Percentiles rank a stretch among this genome's conserved stretches.
These are phyloP conservation scores for Ophiodon elongatus DNA, from an alignment of 2,113 vertebrate species.

Conservation along the genomic window DNA sequence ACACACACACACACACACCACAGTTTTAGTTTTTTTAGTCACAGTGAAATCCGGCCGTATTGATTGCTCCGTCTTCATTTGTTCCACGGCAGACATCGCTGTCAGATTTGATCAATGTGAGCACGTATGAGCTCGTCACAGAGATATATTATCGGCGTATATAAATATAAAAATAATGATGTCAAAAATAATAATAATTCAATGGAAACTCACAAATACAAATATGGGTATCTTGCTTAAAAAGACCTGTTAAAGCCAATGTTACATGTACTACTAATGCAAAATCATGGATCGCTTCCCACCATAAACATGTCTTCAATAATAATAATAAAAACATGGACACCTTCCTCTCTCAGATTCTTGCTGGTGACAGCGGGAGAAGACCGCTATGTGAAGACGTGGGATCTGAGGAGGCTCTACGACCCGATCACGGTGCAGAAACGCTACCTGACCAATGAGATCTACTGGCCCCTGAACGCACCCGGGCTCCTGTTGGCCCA, in stretches of 20 bases:
- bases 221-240: no score
- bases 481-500: conserved; percentile 89
- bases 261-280: neutral
- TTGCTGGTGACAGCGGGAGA: conserved; percentile 92
- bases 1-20: conserved; percentile 1
- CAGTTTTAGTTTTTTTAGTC: neutral
- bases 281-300: neutral
- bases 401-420: conserved; percentile 89
- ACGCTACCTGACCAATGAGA: conserved; percentile 90
- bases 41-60: conserved; percentile 20
- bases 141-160: neutral
- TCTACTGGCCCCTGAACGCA: conserved; percentile 91
- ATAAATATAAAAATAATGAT: no score
- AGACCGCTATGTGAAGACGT: conserved; percentile 93
- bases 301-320: neutral
- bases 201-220: no score
- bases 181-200: no score
- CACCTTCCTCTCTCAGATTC: conserved; percentile 84
- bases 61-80: conserved; percentile 21
- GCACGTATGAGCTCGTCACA: neutral
- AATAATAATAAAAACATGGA: neutral
- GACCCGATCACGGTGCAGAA: conserved; percentile 89
- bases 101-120: conserved; percentile 37
- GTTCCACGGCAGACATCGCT: conserved; percentile 7
- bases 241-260: neutral